Conservation (phyloP, 1,140 invertebrate genomes). For the Tyrophagus putrescentiae region DNA sequence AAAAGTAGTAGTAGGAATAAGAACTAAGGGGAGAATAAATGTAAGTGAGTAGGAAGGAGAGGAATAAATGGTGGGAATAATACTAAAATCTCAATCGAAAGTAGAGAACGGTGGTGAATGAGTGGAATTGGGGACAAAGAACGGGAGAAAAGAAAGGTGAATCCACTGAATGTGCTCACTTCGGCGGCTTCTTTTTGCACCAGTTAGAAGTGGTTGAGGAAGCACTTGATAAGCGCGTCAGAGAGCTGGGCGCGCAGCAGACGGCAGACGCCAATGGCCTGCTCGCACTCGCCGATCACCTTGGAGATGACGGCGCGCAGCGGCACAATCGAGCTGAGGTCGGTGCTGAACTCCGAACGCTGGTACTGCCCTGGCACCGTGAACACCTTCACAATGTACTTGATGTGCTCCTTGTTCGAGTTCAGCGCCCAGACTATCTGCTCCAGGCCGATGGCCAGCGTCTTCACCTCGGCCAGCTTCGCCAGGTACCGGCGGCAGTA, state of each 20-base stretch:
- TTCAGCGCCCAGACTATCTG: conserved; percentile 13
- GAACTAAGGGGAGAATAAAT: too few relatives aligned
- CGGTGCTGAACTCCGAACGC: background rate
- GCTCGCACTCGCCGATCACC: background rate
- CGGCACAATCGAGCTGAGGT: background rate
- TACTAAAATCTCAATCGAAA: too few relatives aligned
- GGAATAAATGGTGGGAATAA: too few relatives aligned
- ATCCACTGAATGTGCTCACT: too few relatives aligned
- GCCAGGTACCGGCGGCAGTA: background rate
- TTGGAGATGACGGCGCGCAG: background rate
- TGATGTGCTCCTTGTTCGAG: conserved; percentile 14
- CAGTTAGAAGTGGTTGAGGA: background rate
- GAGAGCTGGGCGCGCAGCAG: background rate
- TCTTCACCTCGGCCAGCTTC: background rate
- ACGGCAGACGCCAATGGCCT: conserved; percentile 4
- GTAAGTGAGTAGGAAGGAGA: too few relatives aligned
- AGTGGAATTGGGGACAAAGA: too few relatives aligned
- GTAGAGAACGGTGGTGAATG: too few relatives aligned
- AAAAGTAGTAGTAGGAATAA: too few relatives aligned
- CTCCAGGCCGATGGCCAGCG: background rate
- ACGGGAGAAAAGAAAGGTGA: too few relatives aligned
- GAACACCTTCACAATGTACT: conserved; percentile 9
- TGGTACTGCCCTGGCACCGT: background rate
- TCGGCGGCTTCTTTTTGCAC: too few relatives aligned
- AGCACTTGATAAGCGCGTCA: background rate